Base-by-base conservation (phyloP, 2,113 vertebrate species). In the Apeltes quadracus region DNA sequence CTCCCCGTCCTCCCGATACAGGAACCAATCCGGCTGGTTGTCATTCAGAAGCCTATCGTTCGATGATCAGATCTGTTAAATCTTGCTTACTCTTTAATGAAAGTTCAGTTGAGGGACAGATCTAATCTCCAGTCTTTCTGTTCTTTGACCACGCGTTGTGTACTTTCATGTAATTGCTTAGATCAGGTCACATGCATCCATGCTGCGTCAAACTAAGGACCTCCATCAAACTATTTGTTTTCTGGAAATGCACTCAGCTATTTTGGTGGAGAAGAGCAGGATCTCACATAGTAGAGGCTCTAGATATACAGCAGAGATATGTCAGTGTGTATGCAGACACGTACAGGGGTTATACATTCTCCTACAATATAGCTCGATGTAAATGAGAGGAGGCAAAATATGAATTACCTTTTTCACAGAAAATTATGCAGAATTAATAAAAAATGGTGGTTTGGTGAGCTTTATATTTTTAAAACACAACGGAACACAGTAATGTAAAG, bases 51-150 rank as follows among this genome's bases (percentile, higher is more conserved):
- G 61, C 32, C 70, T 59, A 1, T 34, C 48, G 18, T 62, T 13
- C 55, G 57, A 74, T 71, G 64, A 78, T 46, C 78, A 18, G 71
- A 53, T 76, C 73, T 73, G 61, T 75, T 75, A 69, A 82, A 78
- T 69, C 57, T 72, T 14, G 46, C 64, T 73, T 27, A 53, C 14
- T 53, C 38, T 72, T 79, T 64, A 68, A 75, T 75, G 53, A 81
- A 65, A 75, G 81, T 79, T 75, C 32, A 15, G 25, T 36, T 46
- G 23, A 51, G 57, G 59, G 43, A 38, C 56, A 29, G 27, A 66
- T 71, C 15, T 83, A 55, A 78, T 84, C 63, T 68, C 22, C 36
- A 18, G 63, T 34, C 18, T 53, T 70, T 46, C 43, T 81, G 23
- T 68, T 70, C 69, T 70, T 38, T 66, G 50, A 65, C 29, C 3